A percentile compares a stretch with the other conserved stretches of the same genome.
Evolutionary conservation across 2,113 vertebrate species (phyloP).

Genomic region (Muntiacus reevesi): DNA sequence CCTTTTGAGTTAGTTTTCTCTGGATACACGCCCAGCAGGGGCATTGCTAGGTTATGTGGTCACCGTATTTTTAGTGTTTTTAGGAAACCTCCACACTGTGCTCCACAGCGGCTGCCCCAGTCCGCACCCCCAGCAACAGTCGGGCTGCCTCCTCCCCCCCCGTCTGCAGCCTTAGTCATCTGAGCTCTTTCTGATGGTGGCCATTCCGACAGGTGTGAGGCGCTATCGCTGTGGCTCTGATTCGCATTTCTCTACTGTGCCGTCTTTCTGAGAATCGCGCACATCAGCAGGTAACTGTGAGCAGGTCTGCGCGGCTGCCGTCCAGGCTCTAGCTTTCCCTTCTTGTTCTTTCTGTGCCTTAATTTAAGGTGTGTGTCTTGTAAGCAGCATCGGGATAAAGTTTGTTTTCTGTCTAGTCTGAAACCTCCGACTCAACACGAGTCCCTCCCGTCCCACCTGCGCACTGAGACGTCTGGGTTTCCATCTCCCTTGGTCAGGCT

Average conservation of each 20-base stretch:
- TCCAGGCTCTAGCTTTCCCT: not conserved
- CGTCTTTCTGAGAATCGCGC: not conserved
- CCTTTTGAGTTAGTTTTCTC: not conserved
- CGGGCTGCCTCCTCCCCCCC: not conserved
- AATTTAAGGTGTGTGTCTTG: not conserved
- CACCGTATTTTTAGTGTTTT: accelerated
- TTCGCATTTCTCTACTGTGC: accelerated
- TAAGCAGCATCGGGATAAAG: not conserved
- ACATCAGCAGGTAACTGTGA: no score
- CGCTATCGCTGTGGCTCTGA: accelerated
- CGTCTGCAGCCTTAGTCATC: accelerated
- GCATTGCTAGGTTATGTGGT: not conserved
- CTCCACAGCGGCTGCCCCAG: not conserved
- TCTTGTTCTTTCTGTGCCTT: not conserved
- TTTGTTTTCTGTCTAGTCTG: not conserved
- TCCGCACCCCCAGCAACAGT: accelerated
- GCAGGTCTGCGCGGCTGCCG: not conserved
- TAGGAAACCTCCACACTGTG: not conserved
- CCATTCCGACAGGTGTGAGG: not conserved
- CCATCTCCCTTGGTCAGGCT: no score
- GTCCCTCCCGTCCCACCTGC: no score
- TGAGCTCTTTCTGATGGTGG: not conserved
- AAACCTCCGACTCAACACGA: not conserved
- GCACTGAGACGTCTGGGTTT: not conserved
- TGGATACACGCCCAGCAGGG: not conserved